Evolutionary conservation across 2,113 vertebrate species (phyloP).

Genomic region (Sylvietta virens): DNA sequence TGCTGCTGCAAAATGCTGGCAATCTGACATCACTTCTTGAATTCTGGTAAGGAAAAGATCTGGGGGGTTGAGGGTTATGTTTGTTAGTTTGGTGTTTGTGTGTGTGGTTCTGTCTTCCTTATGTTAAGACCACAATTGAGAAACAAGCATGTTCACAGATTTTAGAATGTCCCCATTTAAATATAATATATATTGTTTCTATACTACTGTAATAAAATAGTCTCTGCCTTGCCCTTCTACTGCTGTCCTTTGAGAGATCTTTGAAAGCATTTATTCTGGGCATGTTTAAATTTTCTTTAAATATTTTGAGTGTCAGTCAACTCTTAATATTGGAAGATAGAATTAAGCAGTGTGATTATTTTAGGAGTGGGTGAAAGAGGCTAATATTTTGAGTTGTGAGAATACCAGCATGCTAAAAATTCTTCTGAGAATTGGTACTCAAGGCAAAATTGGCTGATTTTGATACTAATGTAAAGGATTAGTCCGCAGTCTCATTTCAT

Average conservation of each 20-base stretch:
- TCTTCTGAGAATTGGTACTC: not conserved
- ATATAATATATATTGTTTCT: not conserved
- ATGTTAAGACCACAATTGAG: not conserved
- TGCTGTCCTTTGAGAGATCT: not conserved
- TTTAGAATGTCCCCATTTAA: not conserved
- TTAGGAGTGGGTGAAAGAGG: not conserved
- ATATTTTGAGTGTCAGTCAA: not conserved
- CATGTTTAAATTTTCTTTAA: not conserved
- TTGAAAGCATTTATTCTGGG: not conserved
- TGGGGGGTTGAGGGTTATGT: not conserved
- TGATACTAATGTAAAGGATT: not conserved
- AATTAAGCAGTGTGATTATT: not conserved
- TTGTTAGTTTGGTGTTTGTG: not conserved
- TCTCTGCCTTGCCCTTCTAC: not conserved
- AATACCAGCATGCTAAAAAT: not conserved
- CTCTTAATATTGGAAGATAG: not conserved
- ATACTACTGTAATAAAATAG: not conserved
- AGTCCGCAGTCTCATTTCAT: not conserved
- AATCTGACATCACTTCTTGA: not conserved
- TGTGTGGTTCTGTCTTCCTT: not conserved
- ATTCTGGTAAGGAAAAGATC: slow-evolving; percentile 8
- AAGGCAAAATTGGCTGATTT: not conserved
- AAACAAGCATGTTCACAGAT: not conserved
- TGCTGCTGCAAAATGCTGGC: not conserved
- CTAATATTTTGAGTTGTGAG: not conserved